phyloP scores from a whole-genome alignment of 2,113 vertebrate genomes.

The Pampusana beccarii region DNA sequence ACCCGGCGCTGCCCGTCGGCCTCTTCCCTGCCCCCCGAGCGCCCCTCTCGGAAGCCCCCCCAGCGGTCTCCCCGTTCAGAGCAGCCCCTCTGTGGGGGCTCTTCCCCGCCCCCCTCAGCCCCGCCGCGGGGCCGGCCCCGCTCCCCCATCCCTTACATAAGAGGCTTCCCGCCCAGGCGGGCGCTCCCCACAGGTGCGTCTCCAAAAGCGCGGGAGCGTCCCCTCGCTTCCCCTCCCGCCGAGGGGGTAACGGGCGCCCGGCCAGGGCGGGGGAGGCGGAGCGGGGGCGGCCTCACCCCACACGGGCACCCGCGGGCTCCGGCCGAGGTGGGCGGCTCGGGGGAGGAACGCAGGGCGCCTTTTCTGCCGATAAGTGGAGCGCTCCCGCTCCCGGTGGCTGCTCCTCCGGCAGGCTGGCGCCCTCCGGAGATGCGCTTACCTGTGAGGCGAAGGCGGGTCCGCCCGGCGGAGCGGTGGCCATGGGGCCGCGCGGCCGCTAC shows the following conservation, averaged over 20 bases:
- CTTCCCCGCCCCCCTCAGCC: not conserved
- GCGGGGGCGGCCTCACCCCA: not conserved
- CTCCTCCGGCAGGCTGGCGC: not conserved
- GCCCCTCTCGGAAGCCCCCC: not conserved
- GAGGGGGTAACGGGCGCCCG: not conserved
- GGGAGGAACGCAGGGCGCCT: not conserved
- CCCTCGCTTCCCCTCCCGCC: not conserved
- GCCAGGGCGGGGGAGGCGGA: not conserved
- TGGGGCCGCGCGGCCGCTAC: not conserved
- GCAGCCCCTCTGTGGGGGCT: not conserved
- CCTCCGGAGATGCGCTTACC: not conserved
- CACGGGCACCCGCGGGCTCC: not conserved
- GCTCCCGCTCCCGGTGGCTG: not conserved
- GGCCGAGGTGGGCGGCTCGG: not conserved
- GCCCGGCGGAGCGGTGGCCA: not conserved
- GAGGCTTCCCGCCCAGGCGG: not conserved
- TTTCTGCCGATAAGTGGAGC: not conserved
- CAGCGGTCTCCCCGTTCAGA: too few species aligned
- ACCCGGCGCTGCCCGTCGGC: too few species aligned
- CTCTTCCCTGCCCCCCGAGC: too few species aligned
- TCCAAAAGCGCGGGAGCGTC: conserved; percentile 4
- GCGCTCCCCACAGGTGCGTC: conserved; percentile 29
- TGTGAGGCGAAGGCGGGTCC: not conserved
- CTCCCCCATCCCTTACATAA: conserved; percentile 31
- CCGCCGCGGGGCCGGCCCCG: not conserved